Conservation (phyloP, 37 sponge, comb jelly and placozoan species). For the Beroe ovata region DNA sequence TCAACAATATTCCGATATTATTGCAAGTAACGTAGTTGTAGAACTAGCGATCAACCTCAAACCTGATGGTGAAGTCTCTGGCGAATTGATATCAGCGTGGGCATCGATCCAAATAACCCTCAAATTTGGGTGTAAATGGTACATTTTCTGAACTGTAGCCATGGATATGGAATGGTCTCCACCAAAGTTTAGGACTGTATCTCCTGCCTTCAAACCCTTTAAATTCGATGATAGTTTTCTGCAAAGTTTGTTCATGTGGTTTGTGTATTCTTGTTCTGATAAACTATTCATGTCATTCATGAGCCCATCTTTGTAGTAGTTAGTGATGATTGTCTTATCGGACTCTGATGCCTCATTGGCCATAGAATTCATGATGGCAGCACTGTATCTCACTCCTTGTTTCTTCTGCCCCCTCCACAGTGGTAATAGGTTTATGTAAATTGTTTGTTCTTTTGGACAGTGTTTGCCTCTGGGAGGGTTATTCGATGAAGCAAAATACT, state of each 20-base stretch:
- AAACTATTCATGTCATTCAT: background rate
- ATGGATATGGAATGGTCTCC: constrained; percentile 60
- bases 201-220: background rate
- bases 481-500: background rate
- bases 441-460: background rate
- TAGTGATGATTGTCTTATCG: background rate
- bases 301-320: constrained; percentile 22
- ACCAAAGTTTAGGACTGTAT: constrained; percentile 62
- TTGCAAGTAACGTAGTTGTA: too few relatives aligned
- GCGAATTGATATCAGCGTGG: constrained; percentile 60
- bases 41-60: too few relatives aligned
- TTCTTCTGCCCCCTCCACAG: constrained; percentile 58
- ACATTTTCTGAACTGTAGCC: constrained; percentile 66
- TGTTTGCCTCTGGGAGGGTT: background rate
- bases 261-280: constrained; percentile 6
- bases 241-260: constrained; percentile 63
- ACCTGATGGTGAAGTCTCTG: constrained; percentile 2
- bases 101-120: constrained; percentile 66
- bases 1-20: too few relatives aligned
- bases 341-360: background rate
- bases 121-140: constrained; percentile 51
- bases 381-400: constrained; percentile 44
- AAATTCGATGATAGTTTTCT: constrained; percentile 23
- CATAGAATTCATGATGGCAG: constrained; percentile 50
- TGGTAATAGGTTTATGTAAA: constrained; percentile 56